Conservation (phyloP, 2,797 vertebrate genomes). For the Urocyon cinereoargenteus region DNA sequence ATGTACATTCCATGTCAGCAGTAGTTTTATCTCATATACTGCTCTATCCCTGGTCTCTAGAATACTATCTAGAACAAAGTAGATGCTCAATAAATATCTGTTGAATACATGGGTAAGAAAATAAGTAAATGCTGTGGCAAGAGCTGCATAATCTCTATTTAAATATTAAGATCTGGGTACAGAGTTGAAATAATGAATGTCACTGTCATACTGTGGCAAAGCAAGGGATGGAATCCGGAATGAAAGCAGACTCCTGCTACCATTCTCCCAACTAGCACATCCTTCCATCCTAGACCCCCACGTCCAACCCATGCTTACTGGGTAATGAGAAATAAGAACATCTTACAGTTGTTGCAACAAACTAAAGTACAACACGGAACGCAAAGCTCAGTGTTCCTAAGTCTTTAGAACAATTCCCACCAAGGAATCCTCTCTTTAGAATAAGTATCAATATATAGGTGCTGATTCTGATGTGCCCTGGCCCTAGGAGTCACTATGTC, state of each 20-base stretch:
- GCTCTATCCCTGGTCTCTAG: background rate
- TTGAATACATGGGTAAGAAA: background rate
- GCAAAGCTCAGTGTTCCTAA: background rate
- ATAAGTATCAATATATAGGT: background rate
- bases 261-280: background rate
- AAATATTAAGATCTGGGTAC: background rate
- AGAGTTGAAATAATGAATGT: background rate
- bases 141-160: background rate
- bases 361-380: background rate
- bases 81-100: background rate
- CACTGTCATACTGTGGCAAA: background rate
- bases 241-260: background rate
- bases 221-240: background rate
- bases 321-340: background rate
- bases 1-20: background rate
- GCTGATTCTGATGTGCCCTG: constrained; percentile 24
- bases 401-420: constrained; percentile 47
- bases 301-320: background rate
- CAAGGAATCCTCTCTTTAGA: constrained; percentile 1
- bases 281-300: background rate
- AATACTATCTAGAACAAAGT: background rate
- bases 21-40: background rate
- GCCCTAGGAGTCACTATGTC: constrained; percentile 11
- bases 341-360: background rate
- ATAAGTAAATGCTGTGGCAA: background rate